A percentile compares a stretch with the other conserved stretches of the same genome.
Evolutionary conservation across 2,888 invertebrate species (phyloP).

Genomic region (Antheraea assamensis): DNA sequence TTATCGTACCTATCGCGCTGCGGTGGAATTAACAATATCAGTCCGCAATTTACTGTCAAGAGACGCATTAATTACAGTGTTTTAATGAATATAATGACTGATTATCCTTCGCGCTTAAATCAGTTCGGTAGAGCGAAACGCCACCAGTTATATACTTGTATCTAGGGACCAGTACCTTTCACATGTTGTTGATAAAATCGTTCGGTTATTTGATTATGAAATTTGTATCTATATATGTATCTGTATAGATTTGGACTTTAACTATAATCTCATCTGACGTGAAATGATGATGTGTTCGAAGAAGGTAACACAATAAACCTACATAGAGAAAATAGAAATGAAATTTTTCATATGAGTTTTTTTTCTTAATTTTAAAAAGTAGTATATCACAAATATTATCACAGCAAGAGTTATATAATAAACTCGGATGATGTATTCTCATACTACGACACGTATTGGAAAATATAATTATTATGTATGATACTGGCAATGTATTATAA

Average conservation of each 20-base stretch:
- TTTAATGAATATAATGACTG: conserved; percentile 13
- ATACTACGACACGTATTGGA: background rate
- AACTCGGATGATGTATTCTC: background rate
- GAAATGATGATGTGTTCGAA: no score
- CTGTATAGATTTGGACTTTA: no score
- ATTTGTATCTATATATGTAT: background rate
- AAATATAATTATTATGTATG: background rate
- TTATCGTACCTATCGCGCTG: background rate
- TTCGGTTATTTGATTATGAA: background rate
- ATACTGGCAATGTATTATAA: background rate
- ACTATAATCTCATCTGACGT: no score
- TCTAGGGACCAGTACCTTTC: background rate
- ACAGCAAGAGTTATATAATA: background rate
- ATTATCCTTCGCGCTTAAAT: conserved; percentile 12
- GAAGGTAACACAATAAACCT: no score
- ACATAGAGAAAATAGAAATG: no score
- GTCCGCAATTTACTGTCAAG: background rate
- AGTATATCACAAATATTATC: background rate
- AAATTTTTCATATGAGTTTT: no score
- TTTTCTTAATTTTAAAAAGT: no score
- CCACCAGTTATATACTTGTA: background rate
- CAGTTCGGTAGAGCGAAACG: conserved; percentile 6
- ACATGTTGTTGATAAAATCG: background rate
- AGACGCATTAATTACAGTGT: conserved; percentile 13
- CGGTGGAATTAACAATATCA: conserved; percentile 6